Evolutionary conservation across 2,797 vertebrate species (phyloP).

Genomic region (Spondyliosoma cantharus): DNA sequence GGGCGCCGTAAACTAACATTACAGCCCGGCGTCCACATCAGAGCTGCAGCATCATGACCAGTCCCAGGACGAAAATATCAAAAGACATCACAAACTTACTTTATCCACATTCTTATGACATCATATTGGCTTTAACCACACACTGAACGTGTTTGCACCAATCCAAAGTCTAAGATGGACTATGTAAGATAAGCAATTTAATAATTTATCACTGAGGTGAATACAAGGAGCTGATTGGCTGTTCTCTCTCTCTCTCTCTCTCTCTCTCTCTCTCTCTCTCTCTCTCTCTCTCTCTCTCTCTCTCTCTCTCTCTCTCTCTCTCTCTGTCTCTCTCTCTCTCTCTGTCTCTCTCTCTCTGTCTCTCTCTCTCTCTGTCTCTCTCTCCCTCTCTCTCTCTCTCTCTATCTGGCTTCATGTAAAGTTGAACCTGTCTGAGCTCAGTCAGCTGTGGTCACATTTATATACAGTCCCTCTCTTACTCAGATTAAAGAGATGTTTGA

Average conservation of each 20-base stretch:
- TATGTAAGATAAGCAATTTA: constrained; percentile 20
- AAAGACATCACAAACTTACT: background rate
- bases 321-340: constrained; percentile 17
- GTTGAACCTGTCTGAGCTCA: constrained; percentile 48
- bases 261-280: constrained; percentile 12
- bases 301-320: background rate
- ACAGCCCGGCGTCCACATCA: background rate
- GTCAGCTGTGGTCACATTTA: constrained; percentile 7
- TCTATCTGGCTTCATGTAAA: constrained; percentile 39
- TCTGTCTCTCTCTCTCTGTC: background rate
- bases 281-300: background rate
- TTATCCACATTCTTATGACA: background rate
- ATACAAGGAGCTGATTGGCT: constrained; percentile 60
- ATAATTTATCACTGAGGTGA: constrained; percentile 53
- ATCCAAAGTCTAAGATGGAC: background rate
- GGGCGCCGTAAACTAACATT: constrained; percentile 43
- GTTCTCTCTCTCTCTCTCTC: constrained; percentile 3
- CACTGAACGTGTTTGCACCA: background rate
- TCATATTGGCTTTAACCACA: background rate
- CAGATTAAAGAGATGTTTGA: constrained; percentile 16
- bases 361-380: constrained; percentile 14
- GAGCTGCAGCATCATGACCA: constrained; percentile 32
- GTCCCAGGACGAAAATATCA: background rate
- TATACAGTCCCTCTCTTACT: background rate
- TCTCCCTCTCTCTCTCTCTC: background rate